Evolutionary conservation across 2,113 vertebrate species (phyloP), one percentile per base, ranked within the genome.

Genomic region (Bubalus kerabau): DNA sequence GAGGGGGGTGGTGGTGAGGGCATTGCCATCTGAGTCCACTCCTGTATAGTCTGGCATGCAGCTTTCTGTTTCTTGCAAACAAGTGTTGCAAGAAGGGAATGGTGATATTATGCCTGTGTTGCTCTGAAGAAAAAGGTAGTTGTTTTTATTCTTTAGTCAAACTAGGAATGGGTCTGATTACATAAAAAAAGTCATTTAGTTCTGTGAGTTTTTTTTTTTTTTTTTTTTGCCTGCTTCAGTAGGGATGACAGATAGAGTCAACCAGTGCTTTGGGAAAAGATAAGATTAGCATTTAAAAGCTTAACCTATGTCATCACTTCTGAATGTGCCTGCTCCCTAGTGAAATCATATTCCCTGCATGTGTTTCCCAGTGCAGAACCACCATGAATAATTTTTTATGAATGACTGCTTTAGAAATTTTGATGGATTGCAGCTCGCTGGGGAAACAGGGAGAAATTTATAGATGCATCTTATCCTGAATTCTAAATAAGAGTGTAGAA

Each of bases 261-360:
- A 11, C 60, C 60, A 26, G 6, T 62, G 60, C 74, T 92, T 90
- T 87, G 81, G 59, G 59, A 92, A 46, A 40, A 83, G 64, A 81
- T 85, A 56, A 87, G 81, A 82, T 97, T 94, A 95, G 60, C 92
- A 87, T 95, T 97, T 90, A 88, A 97, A 97, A 93, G 50, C 62
- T 93, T 95, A 82, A 59, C 26, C 84, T 71, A 6, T 87, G 87
- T 90, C 81, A 81, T 67, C 81, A 83, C 92, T 97, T 91, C 43
- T 83, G 67, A 62, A 78, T 52, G 26, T 78, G 28, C 71, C 76
- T 80, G 50, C 9, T 90, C 24, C 52, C 84, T 78, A 90, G 50
- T 91, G 78, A 93, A 97, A 36, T 91, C 82, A 56, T 71, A 91
- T 52, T 94, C 83, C 56, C 11, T 60, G 46, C 23, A 14, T 82